Base-by-base conservation (phyloP, 2,113 vertebrate genomes). In the Macaca fascicularis region DNA sequence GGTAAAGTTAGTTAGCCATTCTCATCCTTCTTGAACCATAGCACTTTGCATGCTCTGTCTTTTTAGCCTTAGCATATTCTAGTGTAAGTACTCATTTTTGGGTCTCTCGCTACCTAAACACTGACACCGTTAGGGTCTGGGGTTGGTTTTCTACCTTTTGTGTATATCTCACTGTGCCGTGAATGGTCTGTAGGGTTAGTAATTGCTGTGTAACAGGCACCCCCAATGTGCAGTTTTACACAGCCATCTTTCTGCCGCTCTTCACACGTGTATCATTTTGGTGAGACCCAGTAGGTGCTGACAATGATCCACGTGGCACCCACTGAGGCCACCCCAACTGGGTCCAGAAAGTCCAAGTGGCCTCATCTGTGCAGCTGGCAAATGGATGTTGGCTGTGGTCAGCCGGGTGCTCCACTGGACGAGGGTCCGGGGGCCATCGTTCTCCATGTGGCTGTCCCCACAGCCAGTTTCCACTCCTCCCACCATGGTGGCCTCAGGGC, bases 281-380 rank as follows among this genome's bases (percentile, higher is more conserved):
- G 22, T 14, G 23, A 79, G 45, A 1, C 48, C 32, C 13, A 9
- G 19, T 8, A 1, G 5, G 45, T 11, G 22, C 9, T 11, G 1
- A 1, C 0, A 0, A 4, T 27, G 38, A 16, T 50, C 16, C 40
- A 1, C 0, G 1, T 27, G 22, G 4, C 30, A 13, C 43, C 14
- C 0, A 35, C 2, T 4, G 43, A 3, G 3, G 35, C 22, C 32
- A 35, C 35, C 43, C 40, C 32, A 1, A 0, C 25, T 1, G 43
- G 10, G 35, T 10, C 23, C 3, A 1, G 32, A 2, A 35, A 8
- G 32, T 83, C 14, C 35, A 0, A 0, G 10, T 2, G 50, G 43
- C 38, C 67, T 25, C 45, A 5, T 3, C 3, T 48, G 2, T 7
- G 2, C 4, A 3, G 59, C 45, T 20, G 38, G 32, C 43, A 14